phyloP scores from a whole-genome alignment of 2,113 vertebrate species.

The Trinectes maculatus region DNA sequence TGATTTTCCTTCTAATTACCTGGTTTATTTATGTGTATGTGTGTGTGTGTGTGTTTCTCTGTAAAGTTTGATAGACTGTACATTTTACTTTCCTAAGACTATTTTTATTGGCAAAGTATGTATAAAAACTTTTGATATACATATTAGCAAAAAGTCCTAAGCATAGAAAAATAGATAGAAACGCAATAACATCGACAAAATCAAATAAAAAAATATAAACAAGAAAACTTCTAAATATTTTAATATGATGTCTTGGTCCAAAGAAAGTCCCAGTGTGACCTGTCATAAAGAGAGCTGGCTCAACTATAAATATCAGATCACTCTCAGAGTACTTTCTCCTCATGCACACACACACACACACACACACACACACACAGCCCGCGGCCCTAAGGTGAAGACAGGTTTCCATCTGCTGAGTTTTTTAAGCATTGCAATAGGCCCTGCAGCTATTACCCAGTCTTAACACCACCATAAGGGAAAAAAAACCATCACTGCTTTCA shows the following conservation, averaged over 20 bases:
- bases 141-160: too few species aligned
- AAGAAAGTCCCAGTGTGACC: conserved; percentile 9
- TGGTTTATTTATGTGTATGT: too few species aligned
- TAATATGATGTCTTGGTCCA: neutral
- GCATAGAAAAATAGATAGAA: too few species aligned
- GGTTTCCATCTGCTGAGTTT: conserved; percentile 68
- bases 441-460: neutral
- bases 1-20: too few species aligned
- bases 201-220: neutral
- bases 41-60: too few species aligned
- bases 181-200: neutral
- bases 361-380: conserved; percentile 1
- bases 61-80: too few species aligned
- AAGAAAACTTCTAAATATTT: neutral
- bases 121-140: too few species aligned
- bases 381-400: conserved; percentile 24
- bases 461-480: neutral
- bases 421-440: conserved; percentile 49
- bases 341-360: neutral
- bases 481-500: neutral
- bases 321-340: neutral
- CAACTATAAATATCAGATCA: conserved; percentile 27
- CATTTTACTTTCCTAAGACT: too few species aligned
- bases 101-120: too few species aligned
- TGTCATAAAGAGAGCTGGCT: too few species aligned